Evolutionary conservation across 2,797 vertebrate species (phyloP), one percentile per base, ranked within the genome.

Genomic region (Danio choprae): DNA sequence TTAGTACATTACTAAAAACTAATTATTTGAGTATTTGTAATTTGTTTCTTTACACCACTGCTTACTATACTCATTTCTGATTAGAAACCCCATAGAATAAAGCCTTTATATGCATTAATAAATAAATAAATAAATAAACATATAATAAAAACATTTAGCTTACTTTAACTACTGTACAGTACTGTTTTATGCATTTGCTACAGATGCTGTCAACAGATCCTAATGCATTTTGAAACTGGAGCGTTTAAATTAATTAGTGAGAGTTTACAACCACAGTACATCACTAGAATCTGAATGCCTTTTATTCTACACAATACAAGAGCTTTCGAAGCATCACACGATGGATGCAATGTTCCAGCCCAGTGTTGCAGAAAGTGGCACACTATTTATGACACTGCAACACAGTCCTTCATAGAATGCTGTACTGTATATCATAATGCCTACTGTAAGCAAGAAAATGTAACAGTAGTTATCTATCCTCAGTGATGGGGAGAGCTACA

Each of bases 391-490:
- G 63, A 7, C 6, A 16, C 62, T 16, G 40, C 51, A 58, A 46
- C 20, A 71, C 50, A 56, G 38, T 16, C 63, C 74, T 67, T 77
- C 63, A 58, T 67, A 67, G 77, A 77, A n/a, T 18, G 36, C 15
- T 56, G 22, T 74, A n/a, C 15, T 56, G 22, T n/a, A 53, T n/a
- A 65, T 53, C 13, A 65, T 43, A 74, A 74, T 16, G 46, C 29
- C 29, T 5, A 20, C 10, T 53, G 29, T 50, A 62, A 63, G 59
- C 46, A 63, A 74, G 46, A 63, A 40, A 51, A 62, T 20, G 3
- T 44, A 74, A 11, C 11, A 18, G 6, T 60, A 38, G 43, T 8
- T 18, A 16, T 10, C 36, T 4, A 6, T 16, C 44, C 46, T 41
- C 41, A 46, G 43, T 62, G 5, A 40, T 63, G 13, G 46, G 11